Percentiles rank a stretch among this genome's conserved stretches.
Evolutionary conservation across 2,113 vertebrate genomes (phyloP).

Genomic region (Hippocampus guttulatus): DNA sequence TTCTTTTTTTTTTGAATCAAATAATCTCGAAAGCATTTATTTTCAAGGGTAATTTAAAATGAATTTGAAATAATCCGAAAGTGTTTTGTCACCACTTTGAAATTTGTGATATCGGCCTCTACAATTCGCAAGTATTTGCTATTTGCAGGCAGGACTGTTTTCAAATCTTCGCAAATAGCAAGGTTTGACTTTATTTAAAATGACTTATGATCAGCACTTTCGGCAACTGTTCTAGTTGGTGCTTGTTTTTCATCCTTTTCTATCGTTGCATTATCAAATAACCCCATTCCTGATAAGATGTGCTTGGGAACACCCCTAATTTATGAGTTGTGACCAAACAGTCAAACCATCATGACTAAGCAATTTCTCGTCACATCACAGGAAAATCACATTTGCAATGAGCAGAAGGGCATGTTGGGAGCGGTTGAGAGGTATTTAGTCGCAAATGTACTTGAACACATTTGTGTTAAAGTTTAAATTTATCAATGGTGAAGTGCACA

Average conservation of each 20-base stretch:
- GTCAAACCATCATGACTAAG: constrained; percentile 15
- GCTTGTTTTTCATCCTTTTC: not conserved
- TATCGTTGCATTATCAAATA: not conserved
- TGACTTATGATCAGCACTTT: not conserved
- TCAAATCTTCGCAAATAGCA: too few species aligned
- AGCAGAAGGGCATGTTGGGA: not conserved
- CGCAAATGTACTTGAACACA: not conserved
- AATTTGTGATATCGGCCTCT: not conserved
- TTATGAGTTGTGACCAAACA: constrained; percentile 22
- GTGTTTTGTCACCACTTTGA: not conserved
- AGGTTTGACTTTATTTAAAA: not conserved
- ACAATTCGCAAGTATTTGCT: not conserved
- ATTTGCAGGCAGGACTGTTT: not conserved
- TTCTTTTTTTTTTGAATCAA: not conserved
- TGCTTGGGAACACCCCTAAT: too few species aligned
- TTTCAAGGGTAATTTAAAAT: not conserved
- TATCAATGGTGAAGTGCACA: not conserved
- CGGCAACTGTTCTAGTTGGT: not conserved
- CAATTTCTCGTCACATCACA: constrained; percentile 29
- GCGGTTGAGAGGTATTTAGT: not conserved
- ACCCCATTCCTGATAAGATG: not conserved
- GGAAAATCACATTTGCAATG: not conserved
- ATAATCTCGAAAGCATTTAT: too few species aligned
- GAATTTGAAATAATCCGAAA: not conserved
- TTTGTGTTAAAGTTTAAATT: not conserved